Evolutionary conservation across 2,113 vertebrate species (phyloP).

Genomic region (Percina caprodes): DNA sequence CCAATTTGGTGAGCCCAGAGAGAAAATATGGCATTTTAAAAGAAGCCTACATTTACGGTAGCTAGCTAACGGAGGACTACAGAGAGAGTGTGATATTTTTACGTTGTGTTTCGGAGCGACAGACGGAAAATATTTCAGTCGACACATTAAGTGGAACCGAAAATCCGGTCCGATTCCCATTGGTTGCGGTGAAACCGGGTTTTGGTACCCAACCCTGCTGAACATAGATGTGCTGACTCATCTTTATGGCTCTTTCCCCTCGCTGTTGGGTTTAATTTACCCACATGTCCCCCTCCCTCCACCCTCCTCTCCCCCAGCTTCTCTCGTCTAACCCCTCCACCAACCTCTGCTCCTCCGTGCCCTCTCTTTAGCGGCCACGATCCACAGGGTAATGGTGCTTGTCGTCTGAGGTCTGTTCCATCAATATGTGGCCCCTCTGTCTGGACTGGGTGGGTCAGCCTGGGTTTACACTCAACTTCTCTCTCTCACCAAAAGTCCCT

Average conservation of each 20-base stretch:
- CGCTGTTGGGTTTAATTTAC: conserved; percentile 5
- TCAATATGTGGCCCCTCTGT: conserved; percentile 55
- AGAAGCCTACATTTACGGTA: no score
- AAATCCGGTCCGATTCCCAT: no score
- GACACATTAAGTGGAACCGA: no score
- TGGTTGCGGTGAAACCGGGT: no score
- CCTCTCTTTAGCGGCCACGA: conserved; percentile 55
- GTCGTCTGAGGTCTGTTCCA: conserved; percentile 65
- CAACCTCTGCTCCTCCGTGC: conserved; percentile 37
- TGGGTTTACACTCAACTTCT: conserved; percentile 34
- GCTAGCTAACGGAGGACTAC: no score
- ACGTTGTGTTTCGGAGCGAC: no score
- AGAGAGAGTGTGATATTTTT: no score
- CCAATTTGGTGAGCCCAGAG: no score
- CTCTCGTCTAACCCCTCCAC: conserved; percentile 9
- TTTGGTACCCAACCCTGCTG: no score
- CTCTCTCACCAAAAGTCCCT: conserved; percentile 9
- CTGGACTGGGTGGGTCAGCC: conserved; percentile 53
- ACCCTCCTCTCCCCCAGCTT: conserved; percentile 6
- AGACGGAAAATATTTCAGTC: no score
- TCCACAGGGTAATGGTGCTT: conserved; percentile 71
- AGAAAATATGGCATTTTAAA: no score
- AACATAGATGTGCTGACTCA: neutral
- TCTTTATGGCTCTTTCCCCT: neutral
- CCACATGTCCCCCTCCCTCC: neutral